Base-by-base conservation (phyloP, 2,113 vertebrate genomes). In the Hippocampus mohnikei region DNA sequence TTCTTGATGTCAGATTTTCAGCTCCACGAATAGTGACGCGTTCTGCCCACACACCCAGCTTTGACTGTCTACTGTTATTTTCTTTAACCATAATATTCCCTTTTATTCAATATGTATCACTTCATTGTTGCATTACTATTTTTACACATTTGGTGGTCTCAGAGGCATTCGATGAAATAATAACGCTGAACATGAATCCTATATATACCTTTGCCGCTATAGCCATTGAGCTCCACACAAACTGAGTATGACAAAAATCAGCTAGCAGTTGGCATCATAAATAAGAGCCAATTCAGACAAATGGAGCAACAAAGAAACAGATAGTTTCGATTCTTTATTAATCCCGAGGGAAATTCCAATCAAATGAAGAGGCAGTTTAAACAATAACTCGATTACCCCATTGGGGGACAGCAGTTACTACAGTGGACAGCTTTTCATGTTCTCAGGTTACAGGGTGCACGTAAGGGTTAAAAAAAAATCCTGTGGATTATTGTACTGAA, bases 61-160 rank as follows among this genome's bases (percentile, higher is more conserved):
- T 55, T 20, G 15, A 48, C 68, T 62, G 64, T 60, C 61, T 65
- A 56, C n/a, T 67, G 50, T 73, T 80, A 80, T 72, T 75, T 77
- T 69, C 37, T 60, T 76, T 60, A 69, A 21, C 44, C 33, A 53
- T 20, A 69, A n/a, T 73, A 3, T 37, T 13, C 27, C 53, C 53
- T 75, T 73, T 48, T 44, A 42, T 68, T 64, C 25, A 52, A 76
- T 67, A 71, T 79, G 74, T 40, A 18, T 50, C 60, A 62, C 53
- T 73, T 20, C 44, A 41, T 27, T 55, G 12, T 72, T 18, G 10
- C 76, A 83, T 85, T 68, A 79, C 84, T 84, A 84, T 82, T 82
- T 80, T n/a, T 76, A 62, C 29, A 37, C 74, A 48, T 23, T 20
- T 72, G 44, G 2, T 48, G 13, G 15, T 48, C 71, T 76, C 71